phyloP scores from a whole-genome alignment of 2,888 invertebrate genomes.

The Amblyteles armatorius region DNA sequence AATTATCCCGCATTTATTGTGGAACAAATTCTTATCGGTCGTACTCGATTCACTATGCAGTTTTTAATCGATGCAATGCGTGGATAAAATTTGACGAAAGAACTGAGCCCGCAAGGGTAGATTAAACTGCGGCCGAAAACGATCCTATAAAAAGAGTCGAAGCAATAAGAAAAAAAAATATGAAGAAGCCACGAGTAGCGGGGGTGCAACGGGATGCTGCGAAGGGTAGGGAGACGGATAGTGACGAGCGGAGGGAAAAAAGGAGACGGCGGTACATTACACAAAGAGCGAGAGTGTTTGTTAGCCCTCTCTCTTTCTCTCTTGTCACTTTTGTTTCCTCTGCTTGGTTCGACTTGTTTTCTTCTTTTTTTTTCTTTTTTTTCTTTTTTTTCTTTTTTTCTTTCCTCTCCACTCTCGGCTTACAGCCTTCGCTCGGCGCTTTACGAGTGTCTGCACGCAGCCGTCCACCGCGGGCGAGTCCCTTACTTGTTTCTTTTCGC shows the following conservation, averaged over 20 bases:
- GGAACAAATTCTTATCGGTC: background rate
- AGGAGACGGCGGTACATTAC: constrained; percentile 27
- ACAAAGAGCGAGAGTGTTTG: constrained; percentile 36
- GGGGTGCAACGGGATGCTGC: constrained; percentile 9
- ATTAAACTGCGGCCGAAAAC: constrained; percentile 10
- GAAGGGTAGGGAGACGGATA: constrained; percentile 2
- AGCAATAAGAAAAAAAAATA: constrained; percentile 30
- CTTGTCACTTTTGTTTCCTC: constrained; percentile 23
- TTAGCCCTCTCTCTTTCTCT: constrained; percentile 10
- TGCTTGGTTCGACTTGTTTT: constrained; percentile 15
- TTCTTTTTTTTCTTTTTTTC: background rate
- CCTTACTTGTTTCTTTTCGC: constrained; percentile 19
- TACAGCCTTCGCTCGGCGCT: constrained; percentile 8
- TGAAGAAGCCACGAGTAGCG: constrained; percentile 25
- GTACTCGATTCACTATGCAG: background rate
- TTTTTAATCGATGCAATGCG: background rate
- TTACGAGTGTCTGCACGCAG: constrained; percentile 35
- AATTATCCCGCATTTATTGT: background rate
- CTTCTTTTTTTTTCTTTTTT: background rate
- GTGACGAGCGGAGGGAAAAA: background rate
- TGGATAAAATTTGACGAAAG: background rate
- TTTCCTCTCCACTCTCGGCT: constrained; percentile 11
- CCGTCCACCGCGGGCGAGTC: constrained; percentile 4
- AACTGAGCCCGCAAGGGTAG: background rate
- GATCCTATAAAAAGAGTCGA: constrained; percentile 13